phyloP scores from a whole-genome alignment of 2,888 invertebrate species.

The Drosophila borborema region DNA sequence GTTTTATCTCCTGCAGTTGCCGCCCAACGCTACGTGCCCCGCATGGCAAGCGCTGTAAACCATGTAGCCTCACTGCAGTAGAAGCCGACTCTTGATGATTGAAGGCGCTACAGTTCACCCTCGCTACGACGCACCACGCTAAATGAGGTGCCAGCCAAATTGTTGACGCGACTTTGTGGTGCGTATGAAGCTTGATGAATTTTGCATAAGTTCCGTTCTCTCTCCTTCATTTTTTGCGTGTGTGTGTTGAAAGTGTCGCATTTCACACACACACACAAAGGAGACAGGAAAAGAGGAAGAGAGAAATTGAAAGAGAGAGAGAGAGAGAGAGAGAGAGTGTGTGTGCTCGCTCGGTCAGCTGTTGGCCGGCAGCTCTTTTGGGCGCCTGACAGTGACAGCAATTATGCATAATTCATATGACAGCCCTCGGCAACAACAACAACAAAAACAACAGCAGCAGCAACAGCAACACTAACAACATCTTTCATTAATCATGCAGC shows the following conservation, averaged over 20 bases:
- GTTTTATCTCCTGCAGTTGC: slow-evolving; percentile 58
- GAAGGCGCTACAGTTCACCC: slow-evolving; percentile 1
- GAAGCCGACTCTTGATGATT: slow-evolving; percentile 11
- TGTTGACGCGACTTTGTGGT: slow-evolving; percentile 41
- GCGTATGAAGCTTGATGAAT: slow-evolving; percentile 56
- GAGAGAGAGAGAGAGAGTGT: slow-evolving; percentile 19
- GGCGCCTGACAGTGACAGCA: slow-evolving; percentile 60
- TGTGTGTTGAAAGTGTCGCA: slow-evolving; percentile 44
- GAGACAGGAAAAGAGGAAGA: neutral
- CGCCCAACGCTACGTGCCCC: slow-evolving; percentile 58
- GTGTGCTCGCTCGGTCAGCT: slow-evolving; percentile 26
- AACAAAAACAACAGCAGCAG: slow-evolving; percentile 32
- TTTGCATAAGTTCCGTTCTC: slow-evolving; percentile 22
- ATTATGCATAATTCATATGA: slow-evolving; percentile 75
- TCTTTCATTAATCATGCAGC: slow-evolving; percentile 63
- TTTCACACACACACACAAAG: slow-evolving; percentile 26
- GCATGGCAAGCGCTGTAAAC: slow-evolving; percentile 44
- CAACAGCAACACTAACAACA: slow-evolving; percentile 2
- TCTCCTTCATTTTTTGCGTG: neutral
- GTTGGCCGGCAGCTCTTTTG: slow-evolving; percentile 18
- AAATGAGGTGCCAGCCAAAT: slow-evolving; percentile 28
- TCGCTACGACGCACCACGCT: neutral
- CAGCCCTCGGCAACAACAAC: slow-evolving; percentile 39
- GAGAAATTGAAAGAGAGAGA: neutral
- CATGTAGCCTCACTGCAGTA: slow-evolving; percentile 34